A percentile compares a stretch with the other conserved stretches of the same genome.
Evolutionary conservation across 2,113 vertebrate species (phyloP).

Genomic region (Corythaixoides concolor): DNA sequence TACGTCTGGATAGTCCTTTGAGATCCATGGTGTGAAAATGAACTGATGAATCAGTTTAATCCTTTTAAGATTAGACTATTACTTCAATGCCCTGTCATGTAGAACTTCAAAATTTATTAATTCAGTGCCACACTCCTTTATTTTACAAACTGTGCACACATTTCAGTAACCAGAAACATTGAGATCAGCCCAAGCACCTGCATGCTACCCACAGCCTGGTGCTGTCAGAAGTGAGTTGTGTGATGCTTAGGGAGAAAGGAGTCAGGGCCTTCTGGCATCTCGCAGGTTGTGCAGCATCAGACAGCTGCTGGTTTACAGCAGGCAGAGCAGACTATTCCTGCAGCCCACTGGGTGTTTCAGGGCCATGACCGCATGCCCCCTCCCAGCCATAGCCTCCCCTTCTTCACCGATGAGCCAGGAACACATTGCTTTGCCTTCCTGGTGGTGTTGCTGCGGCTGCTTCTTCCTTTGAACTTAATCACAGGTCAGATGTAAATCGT

Average conservation of each 20-base stretch:
- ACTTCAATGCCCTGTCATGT: neutral
- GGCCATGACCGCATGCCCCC: accelerated
- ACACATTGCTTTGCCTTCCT: neutral
- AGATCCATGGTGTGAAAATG: neutral
- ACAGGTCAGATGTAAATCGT: neutral
- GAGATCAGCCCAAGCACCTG: neutral
- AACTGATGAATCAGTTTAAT: neutral
- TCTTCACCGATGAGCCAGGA: accelerated
- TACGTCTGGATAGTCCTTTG: neutral
- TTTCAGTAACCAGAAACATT: neutral
- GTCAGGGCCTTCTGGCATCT: neutral
- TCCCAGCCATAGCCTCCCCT: accelerated
- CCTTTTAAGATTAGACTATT: neutral
- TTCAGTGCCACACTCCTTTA: neutral
- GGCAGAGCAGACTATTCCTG: neutral
- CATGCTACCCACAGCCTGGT: neutral
- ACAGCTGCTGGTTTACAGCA: neutral
- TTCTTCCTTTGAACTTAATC: slow-evolving; percentile 6
- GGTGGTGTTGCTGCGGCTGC: accelerated
- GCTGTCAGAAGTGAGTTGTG: neutral
- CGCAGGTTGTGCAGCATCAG: neutral
- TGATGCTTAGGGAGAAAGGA: neutral
- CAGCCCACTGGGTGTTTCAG: neutral
- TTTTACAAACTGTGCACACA: accelerated
- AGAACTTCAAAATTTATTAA: neutral